Evolutionary conservation across 2,797 vertebrate species (phyloP).

Genomic region (Rallus crepitans): DNA sequence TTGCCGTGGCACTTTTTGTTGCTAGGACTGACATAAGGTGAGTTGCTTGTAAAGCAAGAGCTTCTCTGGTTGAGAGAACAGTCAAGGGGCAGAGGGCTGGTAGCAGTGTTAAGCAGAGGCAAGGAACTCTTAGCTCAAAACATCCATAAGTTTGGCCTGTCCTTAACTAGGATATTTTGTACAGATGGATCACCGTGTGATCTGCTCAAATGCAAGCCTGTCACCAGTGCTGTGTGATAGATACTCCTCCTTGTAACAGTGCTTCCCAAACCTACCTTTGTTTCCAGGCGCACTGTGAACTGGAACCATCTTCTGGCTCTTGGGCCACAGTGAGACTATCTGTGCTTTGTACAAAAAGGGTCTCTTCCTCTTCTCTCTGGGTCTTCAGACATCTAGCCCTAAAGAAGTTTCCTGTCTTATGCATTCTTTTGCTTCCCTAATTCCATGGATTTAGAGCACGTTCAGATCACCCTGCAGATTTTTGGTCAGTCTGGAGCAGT

Average conservation of each 20-base stretch:
- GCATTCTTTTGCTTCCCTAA: background rate
- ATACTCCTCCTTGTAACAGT: background rate
- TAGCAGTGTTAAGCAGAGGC: background rate
- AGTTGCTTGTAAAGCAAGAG: background rate
- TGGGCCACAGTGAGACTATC: background rate
- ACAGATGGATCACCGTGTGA: background rate
- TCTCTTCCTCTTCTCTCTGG: background rate
- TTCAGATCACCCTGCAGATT: background rate
- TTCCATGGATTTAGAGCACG: background rate
- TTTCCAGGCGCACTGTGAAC: background rate
- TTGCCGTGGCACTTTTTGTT: background rate
- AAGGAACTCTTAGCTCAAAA: background rate
- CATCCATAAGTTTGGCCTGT: background rate
- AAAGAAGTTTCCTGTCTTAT: background rate
- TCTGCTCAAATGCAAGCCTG: background rate
- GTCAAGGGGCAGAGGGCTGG: background rate
- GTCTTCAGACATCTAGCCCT: background rate
- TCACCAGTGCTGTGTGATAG: background rate
- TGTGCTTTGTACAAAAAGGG: background rate
- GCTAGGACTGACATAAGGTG: background rate
- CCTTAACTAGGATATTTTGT: background rate
- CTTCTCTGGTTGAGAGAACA: background rate
- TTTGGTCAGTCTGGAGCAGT: background rate
- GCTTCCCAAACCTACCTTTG: background rate
- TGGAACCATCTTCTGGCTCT: background rate